Evolutionary conservation across 2,113 vertebrate genomes (phyloP).

Genomic region (Otolemur garnettii): DNA sequence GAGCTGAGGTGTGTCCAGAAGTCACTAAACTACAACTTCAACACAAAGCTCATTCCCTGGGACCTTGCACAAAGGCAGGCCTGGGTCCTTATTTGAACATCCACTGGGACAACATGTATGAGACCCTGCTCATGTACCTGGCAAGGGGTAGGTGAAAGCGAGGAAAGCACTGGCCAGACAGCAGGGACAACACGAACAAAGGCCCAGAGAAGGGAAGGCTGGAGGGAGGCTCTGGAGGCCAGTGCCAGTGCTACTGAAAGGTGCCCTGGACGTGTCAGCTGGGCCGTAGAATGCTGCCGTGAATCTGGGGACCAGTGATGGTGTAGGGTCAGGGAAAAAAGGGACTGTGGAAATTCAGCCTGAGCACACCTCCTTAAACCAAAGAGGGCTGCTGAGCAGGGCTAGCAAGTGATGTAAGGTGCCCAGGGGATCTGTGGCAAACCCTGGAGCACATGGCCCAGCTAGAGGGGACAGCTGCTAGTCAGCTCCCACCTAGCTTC

Average conservation of each 20-base stretch:
- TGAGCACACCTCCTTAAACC: fast-evolving
- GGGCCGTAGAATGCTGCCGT: no score
- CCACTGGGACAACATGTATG: no score
- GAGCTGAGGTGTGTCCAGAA: neutral
- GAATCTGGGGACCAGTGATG: neutral
- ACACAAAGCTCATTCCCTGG: neutral
- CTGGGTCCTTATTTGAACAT: neutral
- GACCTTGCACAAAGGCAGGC: neutral
- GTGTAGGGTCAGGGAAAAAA: neutral
- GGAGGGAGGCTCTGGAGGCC: neutral
- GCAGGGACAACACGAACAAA: neutral
- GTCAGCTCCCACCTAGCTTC: neutral
- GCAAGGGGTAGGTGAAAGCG: neutral
- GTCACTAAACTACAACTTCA: neutral
- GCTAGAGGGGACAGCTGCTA: fast-evolving
- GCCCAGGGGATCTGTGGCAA: neutral
- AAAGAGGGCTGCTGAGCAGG: neutral
- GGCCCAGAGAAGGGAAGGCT: neutral
- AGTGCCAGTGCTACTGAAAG: fast-evolving
- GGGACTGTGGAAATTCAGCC: neutral
- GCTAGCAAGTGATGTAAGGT: neutral
- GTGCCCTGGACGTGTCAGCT: neutral
- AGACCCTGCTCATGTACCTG: fast-evolving
- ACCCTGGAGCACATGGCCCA: neutral
- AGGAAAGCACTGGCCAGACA: fast-evolving